Percentiles rank a stretch among this genome's conserved stretches.
These are phyloP conservation scores for Phorcus lineatus DNA, from an alignment of 2,888 invertebrate species.

Conservation along the genomic window DNA sequence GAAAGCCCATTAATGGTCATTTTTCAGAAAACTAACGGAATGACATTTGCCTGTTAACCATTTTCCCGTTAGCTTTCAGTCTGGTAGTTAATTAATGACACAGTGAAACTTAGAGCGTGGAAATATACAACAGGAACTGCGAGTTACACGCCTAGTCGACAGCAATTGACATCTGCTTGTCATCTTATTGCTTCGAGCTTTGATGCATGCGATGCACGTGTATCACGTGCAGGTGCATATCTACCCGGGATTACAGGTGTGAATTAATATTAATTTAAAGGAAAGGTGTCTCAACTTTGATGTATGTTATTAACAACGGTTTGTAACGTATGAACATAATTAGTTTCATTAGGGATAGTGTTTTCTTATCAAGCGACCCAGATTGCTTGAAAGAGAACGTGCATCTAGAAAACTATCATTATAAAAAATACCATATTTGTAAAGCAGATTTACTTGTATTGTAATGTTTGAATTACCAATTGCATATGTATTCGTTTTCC, in stretches of 20 bases:
- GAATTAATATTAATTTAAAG: not conserved
- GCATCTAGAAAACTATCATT: too few relatives aligned
- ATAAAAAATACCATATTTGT: too few relatives aligned
- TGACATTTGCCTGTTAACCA: not conserved
- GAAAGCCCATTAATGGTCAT: not conserved
- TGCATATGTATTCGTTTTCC: too few relatives aligned
- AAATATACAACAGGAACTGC: not conserved
- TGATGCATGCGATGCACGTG: not conserved
- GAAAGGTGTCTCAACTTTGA: not conserved
- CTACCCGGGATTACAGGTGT: slow-evolving; percentile 10
- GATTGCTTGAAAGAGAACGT: too few relatives aligned
- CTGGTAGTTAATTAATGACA: not conserved
- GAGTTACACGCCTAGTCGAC: not conserved
- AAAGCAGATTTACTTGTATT: too few relatives aligned
- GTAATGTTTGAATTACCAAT: too few relatives aligned
- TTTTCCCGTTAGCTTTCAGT: not conserved
- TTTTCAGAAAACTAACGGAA: not conserved
- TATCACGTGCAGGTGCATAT: not conserved
- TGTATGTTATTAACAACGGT: not conserved
- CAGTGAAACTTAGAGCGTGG: not conserved
- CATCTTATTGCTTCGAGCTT: not conserved
- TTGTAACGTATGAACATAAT: too few relatives aligned
- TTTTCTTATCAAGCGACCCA: too few relatives aligned
- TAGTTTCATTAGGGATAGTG: too few relatives aligned
- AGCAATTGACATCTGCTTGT: not conserved